Conservation (phyloP, 2,113 vertebrate genomes). For the Brachypodius melanocephalos region DNA sequence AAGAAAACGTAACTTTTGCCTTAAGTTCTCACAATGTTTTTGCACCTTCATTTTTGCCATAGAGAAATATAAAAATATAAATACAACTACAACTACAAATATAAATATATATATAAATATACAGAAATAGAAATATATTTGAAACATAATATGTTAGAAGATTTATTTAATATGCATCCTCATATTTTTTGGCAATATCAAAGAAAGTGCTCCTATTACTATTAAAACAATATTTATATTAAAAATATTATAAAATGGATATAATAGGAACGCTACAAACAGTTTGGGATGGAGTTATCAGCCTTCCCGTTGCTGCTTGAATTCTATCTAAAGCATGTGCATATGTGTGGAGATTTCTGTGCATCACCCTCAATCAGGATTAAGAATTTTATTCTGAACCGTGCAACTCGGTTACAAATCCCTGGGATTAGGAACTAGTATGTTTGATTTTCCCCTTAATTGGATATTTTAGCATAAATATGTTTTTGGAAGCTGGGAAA, state of each 20-base stretch:
- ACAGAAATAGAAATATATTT: no score
- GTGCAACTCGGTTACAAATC: background rate
- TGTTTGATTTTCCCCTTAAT: background rate
- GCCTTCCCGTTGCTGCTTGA: background rate
- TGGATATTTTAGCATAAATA: background rate
- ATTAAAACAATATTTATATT: background rate
- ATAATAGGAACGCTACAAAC: background rate
- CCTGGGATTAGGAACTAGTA: background rate
- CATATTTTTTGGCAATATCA: background rate
- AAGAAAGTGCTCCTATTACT: background rate
- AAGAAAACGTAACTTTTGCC: background rate
- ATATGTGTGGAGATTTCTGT: background rate
- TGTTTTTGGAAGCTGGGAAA: background rate
- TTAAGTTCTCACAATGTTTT: background rate
- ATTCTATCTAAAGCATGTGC: background rate
- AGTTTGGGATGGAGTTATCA: background rate
- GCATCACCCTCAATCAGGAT: background rate
- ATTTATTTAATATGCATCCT: background rate
- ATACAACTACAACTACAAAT: no score
- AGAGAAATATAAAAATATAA: background rate
- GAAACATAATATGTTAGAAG: rapidly evolving
- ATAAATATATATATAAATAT: no score
- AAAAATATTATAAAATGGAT: background rate
- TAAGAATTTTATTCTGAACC: background rate
- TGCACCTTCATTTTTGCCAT: background rate